Evolutionary conservation across 1,140 invertebrate genomes (phyloP).

Genomic region (Dolichoris vasculosae): DNA sequence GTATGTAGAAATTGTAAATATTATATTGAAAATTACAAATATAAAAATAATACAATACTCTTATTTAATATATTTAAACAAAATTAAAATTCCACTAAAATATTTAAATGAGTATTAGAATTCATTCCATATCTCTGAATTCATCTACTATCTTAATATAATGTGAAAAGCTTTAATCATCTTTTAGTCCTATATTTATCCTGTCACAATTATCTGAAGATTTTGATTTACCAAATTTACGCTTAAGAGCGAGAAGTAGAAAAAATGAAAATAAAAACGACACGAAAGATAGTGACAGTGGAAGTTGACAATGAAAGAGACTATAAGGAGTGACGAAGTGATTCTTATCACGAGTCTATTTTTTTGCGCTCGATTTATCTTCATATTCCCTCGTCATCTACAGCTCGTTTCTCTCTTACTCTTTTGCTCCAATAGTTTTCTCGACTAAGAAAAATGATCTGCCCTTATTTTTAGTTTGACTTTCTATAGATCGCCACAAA

Average conservation of each 20-base stretch:
- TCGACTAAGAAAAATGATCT: conserved; percentile 37
- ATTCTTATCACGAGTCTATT: conserved; percentile 43
- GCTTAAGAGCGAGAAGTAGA: neutral
- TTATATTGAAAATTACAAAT: too few species aligned
- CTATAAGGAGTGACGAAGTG: conserved; percentile 31
- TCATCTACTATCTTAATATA: neutral
- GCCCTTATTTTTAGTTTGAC: conserved; percentile 5
- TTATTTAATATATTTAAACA: too few species aligned
- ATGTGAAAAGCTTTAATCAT: neutral
- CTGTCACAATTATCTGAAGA: neutral
- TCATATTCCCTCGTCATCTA: conserved; percentile 32
- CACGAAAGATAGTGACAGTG: neutral
- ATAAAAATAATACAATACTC: too few species aligned
- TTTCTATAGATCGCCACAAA: conserved; percentile 20
- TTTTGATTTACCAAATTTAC: conserved; percentile 7
- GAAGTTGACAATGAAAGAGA: conserved; percentile 23
- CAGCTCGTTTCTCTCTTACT: conserved; percentile 13
- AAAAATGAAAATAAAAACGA: conserved; percentile 10
- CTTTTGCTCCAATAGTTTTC: neutral
- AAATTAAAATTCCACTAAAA: too few species aligned
- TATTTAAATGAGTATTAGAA: neutral
- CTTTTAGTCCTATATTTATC: neutral
- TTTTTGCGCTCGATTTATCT: conserved; percentile 48
- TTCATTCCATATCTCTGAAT: neutral
- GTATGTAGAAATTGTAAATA: too few species aligned